Base-by-base conservation (phyloP, 1,140 invertebrate genomes). In the Caerostris extrusa region DNA sequence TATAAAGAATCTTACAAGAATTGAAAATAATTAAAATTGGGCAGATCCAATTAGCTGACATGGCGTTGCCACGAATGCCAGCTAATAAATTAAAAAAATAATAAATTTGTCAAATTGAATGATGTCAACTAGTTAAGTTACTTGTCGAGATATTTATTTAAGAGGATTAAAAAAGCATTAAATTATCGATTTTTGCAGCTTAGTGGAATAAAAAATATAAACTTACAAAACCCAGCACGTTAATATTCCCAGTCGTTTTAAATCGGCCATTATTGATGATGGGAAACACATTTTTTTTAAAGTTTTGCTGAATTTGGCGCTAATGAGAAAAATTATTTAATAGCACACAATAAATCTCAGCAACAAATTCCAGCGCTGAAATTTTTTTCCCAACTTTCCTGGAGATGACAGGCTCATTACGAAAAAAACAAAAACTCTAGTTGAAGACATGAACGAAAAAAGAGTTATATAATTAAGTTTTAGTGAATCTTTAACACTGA, bases 121-220 rank as follows among this genome's bases (percentile, higher is more conserved):
- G 34, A 2, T 34, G 34, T 34, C 34, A n/a, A 17, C 61, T 17
- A 67, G 12, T 67, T n/a, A 12, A 67, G n/a, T 67, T 67, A 17
- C 61, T 67, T 67, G n/a, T 50, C 34, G 12, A 12, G 34, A 7
- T 50, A 77, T 50, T 50, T 50, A 34, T 34, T 34, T 50, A 34
- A 19, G 69, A 77, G 69, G 69, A 77, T 77, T 77, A 77, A 77
- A 50, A 77, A 77, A 50, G 19, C 7, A 77, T 77, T 77, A 77
- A 77, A 34, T 50, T 77, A 77, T 77, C 34, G 69, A 77, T 77
- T 77, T 12, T 14, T 77, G 8, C 61, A n/a, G 61, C 61, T n/a
- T 5, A 17, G 50, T 1, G 69, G 8, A 77, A 34, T 12, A 77
- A 53, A 77, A 77, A 77, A 77, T 53, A 10, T 34, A 34, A 34